Base-by-base conservation (phyloP, 2,113 vertebrate species). In the Machaerirhynchus nigripectus region DNA sequence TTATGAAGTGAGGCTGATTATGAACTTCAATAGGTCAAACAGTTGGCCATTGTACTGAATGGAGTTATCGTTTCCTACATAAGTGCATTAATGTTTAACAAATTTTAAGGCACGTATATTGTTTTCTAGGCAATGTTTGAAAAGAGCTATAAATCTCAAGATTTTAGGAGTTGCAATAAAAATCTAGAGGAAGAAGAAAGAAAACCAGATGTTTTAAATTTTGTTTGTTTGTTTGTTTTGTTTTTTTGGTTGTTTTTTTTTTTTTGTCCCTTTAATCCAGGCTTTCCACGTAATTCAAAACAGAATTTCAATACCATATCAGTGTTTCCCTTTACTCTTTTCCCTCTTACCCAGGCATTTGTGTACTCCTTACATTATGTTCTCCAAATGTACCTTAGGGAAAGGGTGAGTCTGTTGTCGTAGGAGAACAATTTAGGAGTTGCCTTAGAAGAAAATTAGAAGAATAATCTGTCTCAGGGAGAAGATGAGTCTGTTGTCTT, bases 1-100 rank as follows among this genome's bases (percentile, higher is more conserved):
- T 53, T 88, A 91, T 53, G 46, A 90, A 94, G 63, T 40, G 78
- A 77, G 57, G 37, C 10, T 80, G 79, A 67, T 89, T 93, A 67
- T 59, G 60, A 84, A 91, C 87, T 89, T 90, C 84, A 93, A 42
- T 13, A 69, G 49, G 84, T 87, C 52, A 85, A 76, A 87, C 70
- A 95, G 76, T 50, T 93, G 80, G 46, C 61, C 42, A 86, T 91
- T 95, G 93, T 94, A 71, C 80, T 90, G 35, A 67, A 86, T 68
- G 52, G 13, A 94, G 37, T 75, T 90, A 89, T 26, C 2, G 0
- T 67, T 95, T 96, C 93, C 95, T 93, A 87, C 31, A 20, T 22
- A 76, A 94, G 14, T 55, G 39, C 35, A 82, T 92, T 90, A 71
- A 88, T 37, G 53, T 91, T 95, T 86, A 91, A 91, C 90, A 74